A percentile compares a stretch with the other conserved stretches of the same genome.
These are phyloP conservation scores for Palythoa grandis DNA, from an alignment of 92 coral and sea anemone genomes.

Conservation along the genomic window DNA sequence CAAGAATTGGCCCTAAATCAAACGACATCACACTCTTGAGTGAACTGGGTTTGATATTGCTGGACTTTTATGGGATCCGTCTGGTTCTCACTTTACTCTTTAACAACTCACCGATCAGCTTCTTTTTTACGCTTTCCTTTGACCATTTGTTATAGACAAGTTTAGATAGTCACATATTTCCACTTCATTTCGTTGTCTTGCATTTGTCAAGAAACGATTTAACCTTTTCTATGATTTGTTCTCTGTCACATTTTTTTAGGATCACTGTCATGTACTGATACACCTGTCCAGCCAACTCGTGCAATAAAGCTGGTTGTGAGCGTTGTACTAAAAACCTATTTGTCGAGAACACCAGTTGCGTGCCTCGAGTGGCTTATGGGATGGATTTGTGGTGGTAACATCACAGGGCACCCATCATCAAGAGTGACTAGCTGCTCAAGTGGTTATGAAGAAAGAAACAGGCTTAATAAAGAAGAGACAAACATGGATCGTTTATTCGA, in stretches of 20 bases:
- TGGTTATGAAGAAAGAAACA: neutral
- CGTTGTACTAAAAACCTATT: neutral
- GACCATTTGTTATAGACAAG: too few species aligned
- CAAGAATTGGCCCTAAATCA: too few species aligned
- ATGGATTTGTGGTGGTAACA: slow-evolving; percentile 12
- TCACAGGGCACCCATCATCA: neutral
- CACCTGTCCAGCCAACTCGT: slow-evolving; percentile 22
- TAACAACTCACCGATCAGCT: too few species aligned
- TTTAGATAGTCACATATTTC: too few species aligned
- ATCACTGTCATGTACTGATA: neutral
- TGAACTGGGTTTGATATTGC: too few species aligned
- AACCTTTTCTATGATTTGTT: neutral
- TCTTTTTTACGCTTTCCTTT: too few species aligned
- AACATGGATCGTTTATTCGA: slow-evolving; percentile 24
- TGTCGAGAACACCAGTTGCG: slow-evolving; percentile 8
- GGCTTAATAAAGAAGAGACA: neutral
- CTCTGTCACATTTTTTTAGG: neutral
- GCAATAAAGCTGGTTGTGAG: slow-evolving; percentile 21
- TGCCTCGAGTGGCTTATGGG: slow-evolving; percentile 40
- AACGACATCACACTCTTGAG: too few species aligned
- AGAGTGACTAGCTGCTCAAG: neutral
- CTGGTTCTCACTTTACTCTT: too few species aligned
- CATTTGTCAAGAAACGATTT: too few species aligned
- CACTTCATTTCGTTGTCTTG: too few species aligned
- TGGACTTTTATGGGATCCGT: too few species aligned